Evolutionary conservation across 2,888 invertebrate genomes (phyloP).

Genomic region (Drosophila pseudotalamancana): DNA sequence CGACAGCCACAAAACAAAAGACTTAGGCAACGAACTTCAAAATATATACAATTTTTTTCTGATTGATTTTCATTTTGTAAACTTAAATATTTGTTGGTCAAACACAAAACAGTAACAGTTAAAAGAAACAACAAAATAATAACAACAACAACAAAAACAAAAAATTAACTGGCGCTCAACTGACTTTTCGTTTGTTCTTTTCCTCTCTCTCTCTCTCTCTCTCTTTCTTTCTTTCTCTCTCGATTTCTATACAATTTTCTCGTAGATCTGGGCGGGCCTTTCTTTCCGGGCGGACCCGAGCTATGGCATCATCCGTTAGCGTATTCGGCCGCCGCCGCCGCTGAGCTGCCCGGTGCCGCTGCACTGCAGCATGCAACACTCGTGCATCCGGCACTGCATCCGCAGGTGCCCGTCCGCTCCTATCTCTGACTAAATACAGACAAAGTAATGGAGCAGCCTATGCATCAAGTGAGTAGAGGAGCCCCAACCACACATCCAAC

Average conservation of each 20-base stretch:
- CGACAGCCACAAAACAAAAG: slow-evolving; percentile 51
- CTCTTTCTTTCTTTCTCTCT: slow-evolving; percentile 16
- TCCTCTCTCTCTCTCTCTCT: slow-evolving; percentile 19
- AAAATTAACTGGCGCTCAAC: slow-evolving; percentile 26
- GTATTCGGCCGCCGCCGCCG: slow-evolving; percentile 89
- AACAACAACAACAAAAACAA: not conserved
- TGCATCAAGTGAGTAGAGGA: slow-evolving; percentile 83
- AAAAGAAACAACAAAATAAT: slow-evolving; percentile 10
- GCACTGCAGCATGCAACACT: slow-evolving; percentile 94
- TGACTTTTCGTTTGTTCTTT: slow-evolving; percentile 30
- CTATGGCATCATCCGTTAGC: slow-evolving; percentile 97
- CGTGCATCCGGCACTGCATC: slow-evolving; percentile 98
- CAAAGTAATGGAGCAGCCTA: slow-evolving; percentile 85
- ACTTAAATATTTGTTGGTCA: slow-evolving; percentile 15
- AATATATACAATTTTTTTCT: not conserved
- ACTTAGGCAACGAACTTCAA: slow-evolving; percentile 72
- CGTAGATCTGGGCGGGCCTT: slow-evolving; percentile 96
- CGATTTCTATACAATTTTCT: slow-evolving; percentile 30
- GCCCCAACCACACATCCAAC: not conserved
- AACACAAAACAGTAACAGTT: not conserved
- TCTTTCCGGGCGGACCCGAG: slow-evolving; percentile 97
- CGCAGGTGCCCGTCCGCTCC: slow-evolving; percentile 98
- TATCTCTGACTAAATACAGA: slow-evolving; percentile 97
- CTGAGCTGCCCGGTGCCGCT: slow-evolving; percentile 92
- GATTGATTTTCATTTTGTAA: slow-evolving; percentile 21